Percentiles rank a stretch among this genome's conserved stretches.
These are phyloP conservation scores for Motacilla alba DNA, from an alignment of 2,113 vertebrate genomes.

Conservation along the genomic window DNA sequence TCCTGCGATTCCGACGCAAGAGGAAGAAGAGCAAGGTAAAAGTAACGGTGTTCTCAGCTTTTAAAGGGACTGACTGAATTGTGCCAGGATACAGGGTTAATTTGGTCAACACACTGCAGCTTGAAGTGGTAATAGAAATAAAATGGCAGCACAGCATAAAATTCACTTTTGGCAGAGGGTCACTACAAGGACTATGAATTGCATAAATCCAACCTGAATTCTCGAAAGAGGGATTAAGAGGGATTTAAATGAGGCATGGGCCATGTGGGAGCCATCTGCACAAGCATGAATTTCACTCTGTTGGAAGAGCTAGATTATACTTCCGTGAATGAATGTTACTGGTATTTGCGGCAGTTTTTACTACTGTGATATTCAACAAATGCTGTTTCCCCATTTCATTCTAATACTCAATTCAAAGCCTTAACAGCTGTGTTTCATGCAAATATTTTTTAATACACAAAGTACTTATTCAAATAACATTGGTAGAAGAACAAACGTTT, in stretches of 20 bases:
- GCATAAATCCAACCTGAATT: conserved; percentile 22
- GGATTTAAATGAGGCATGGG: conserved; percentile 12
- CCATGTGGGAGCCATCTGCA: conserved; percentile 10
- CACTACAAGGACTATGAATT: conserved; percentile 3
- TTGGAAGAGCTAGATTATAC: not conserved
- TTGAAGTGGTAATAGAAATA: not conserved
- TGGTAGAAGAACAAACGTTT: not conserved
- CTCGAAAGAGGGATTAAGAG: not conserved
- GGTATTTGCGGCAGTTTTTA: not conserved
- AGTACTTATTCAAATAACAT: not conserved
- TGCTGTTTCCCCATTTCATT: not conserved
- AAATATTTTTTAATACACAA: not conserved
- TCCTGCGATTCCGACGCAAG: conserved; percentile 84
- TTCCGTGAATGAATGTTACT: not conserved
- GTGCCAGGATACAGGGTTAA: not conserved
- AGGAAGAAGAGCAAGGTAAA: conserved; percentile 90
- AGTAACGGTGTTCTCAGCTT: not conserved
- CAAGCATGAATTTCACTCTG: not conserved
- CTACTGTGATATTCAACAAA: not conserved
- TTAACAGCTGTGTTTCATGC: not conserved
- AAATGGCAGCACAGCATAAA: not conserved
- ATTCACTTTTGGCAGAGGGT: not conserved
- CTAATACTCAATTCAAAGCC: not conserved
- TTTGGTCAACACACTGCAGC: not conserved
- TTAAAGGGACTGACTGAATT: not conserved